A percentile compares a stretch with the other conserved stretches of the same genome.
Evolutionary conservation across 1,140 invertebrate species (phyloP).

Genomic region (Drosophila ercepeae): DNA sequence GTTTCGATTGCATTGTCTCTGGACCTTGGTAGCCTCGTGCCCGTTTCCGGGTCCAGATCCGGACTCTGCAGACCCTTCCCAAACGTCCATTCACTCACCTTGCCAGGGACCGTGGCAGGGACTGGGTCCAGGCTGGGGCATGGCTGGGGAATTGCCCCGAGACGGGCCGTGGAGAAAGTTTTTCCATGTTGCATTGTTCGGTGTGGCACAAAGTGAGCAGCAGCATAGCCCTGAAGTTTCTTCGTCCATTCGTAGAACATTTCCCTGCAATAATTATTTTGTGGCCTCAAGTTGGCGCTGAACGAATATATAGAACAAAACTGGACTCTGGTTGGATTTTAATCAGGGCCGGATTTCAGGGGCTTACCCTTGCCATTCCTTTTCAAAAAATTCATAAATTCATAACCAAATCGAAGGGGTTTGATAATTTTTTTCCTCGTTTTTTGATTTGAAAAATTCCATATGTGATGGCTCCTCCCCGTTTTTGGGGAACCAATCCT

Average conservation of each 20-base stretch:
- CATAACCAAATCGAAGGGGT: too few relatives aligned
- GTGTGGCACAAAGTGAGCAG: conserved; percentile 45
- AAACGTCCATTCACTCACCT: conserved; percentile 21
- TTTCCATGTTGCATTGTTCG: conserved; percentile 53
- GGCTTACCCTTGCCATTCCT: too few relatives aligned
- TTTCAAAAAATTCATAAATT: too few relatives aligned
- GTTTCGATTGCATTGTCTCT: conserved; percentile 46
- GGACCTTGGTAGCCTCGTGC: conserved; percentile 1
- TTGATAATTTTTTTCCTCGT: neutral
- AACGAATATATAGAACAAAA: conserved; percentile 42
- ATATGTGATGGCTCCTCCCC: too few relatives aligned
- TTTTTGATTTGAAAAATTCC: too few relatives aligned
- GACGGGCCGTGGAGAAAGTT: conserved; percentile 18
- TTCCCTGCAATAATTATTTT: conserved; percentile 63
- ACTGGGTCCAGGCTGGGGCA: neutral
- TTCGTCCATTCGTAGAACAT: conserved; percentile 56
- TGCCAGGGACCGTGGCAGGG: neutral
- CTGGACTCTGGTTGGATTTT: conserved; percentile 22
- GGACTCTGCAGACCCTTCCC: neutral
- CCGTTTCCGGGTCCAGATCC: conserved; percentile 7
- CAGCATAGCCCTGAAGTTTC: conserved; percentile 38
- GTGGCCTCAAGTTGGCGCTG: conserved; percentile 51
- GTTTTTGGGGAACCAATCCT: neutral
- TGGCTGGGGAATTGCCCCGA: neutral
- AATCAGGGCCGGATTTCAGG: neutral